These are phyloP conservation scores for Cynopterus brachyotis DNA, from an alignment of 2,113 vertebrate species.

Conservation along the genomic window DNA sequence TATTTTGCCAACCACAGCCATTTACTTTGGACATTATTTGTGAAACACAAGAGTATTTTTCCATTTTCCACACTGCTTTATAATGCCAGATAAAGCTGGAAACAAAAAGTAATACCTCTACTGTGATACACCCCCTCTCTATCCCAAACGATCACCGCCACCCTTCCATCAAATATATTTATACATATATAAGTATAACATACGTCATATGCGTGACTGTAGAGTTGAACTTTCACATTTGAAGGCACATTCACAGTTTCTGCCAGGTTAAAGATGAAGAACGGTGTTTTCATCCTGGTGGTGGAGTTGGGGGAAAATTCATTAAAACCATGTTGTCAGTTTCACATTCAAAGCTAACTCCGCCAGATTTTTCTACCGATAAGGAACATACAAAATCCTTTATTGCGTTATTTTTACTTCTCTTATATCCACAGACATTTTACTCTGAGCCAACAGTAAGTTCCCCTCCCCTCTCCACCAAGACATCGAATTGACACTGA, in stretches of 20 bases:
- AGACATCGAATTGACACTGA: background rate
- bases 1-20: background rate
- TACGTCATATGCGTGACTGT: slow-evolving; percentile 91
- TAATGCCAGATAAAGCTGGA: background rate
- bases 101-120: background rate
- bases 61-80: background rate
- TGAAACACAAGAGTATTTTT: background rate
- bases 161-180: background rate
- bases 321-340: background rate
- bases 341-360: background rate
- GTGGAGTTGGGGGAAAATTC: background rate
- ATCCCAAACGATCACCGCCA: background rate
- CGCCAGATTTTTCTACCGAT: background rate
- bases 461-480: background rate
- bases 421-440: background rate
- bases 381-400: accelerated
- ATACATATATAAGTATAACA: slow-evolving; percentile 55
- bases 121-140: background rate
- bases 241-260: slow-evolving; percentile 84
- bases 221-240: slow-evolving; percentile 87
- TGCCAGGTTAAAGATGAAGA: slow-evolving; percentile 97
- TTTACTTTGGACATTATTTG: background rate
- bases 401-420: background rate
- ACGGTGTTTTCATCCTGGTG: slow-evolving; percentile 96
- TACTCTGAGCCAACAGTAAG: background rate